These are phyloP conservation scores for Saccostrea cuccullata DNA, from an alignment of 1,140 invertebrate genomes.

Conservation along the genomic window DNA sequence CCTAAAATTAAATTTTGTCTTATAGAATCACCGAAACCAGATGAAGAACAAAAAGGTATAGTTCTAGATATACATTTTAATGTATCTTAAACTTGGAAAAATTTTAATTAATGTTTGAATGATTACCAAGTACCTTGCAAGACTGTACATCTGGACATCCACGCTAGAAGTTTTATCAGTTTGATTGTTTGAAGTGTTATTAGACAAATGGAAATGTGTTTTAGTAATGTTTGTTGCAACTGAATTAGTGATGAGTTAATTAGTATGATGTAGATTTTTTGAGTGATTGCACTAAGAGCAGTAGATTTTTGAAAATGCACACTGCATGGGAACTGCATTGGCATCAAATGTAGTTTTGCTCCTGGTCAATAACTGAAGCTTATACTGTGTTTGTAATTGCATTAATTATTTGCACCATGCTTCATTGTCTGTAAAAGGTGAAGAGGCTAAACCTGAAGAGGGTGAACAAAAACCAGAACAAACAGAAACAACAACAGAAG, in stretches of 20 bases:
- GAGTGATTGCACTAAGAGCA: not conserved
- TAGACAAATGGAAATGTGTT: too few relatives aligned
- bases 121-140: too few relatives aligned
- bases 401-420: not conserved
- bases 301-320: not conserved
- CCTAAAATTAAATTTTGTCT: not conserved
- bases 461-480: constrained; percentile 40
- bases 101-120: too few relatives aligned
- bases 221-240: too few relatives aligned
- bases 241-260: too few relatives aligned
- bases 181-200: too few relatives aligned
- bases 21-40: not conserved
- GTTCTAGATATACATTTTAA: not conserved
- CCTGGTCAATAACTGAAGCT: not conserved
- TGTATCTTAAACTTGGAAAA: too few relatives aligned
- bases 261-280: too few relatives aligned
- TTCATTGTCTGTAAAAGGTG: constrained; percentile 14
- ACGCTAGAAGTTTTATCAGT: too few relatives aligned
- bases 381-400: not conserved
- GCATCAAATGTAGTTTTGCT: not conserved
- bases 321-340: not conserved
- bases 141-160: too few relatives aligned
- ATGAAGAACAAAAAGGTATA: constrained; percentile 9
- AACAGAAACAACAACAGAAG: not conserved
- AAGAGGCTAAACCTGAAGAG: constrained; percentile 24